phyloP scores from a whole-genome alignment of 1,140 invertebrate genomes.

The Choristoneura fumiferana region DNA sequence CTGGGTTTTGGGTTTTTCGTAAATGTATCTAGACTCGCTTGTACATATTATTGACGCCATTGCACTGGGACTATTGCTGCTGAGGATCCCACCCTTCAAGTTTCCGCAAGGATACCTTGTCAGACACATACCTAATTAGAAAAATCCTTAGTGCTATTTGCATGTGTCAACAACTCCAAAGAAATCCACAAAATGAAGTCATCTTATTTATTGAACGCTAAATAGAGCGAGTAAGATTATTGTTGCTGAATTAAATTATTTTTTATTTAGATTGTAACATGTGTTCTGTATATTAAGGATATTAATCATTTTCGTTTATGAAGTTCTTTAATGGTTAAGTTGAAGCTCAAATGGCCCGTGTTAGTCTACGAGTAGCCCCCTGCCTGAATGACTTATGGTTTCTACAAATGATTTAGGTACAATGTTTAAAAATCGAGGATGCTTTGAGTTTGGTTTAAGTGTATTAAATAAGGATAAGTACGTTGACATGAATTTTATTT shows the following conservation, averaged over 20 bases:
- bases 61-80: slow-evolving; percentile 12
- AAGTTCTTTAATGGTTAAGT: slow-evolving; percentile 57
- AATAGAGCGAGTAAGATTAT: slow-evolving; percentile 59
- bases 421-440: slow-evolving; percentile 45
- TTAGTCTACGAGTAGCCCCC: slow-evolving; percentile 27
- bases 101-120: slow-evolving; percentile 21
- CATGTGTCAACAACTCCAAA: slow-evolving; percentile 49
- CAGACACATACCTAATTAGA: slow-evolving; percentile 11
- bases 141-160: background rate
- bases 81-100: slow-evolving; percentile 26
- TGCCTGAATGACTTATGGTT: slow-evolving; percentile 22
- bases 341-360: slow-evolving; percentile 52
- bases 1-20: slow-evolving; percentile 34
- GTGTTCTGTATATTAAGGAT: slow-evolving; percentile 74
- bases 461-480: slow-evolving; percentile 67
- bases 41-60: slow-evolving; percentile 30
- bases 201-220: slow-evolving; percentile 74
- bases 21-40: slow-evolving; percentile 26
- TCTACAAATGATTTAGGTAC: slow-evolving; percentile 47
- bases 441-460: slow-evolving; percentile 55
- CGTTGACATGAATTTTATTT: slow-evolving; percentile 38
- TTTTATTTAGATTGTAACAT: slow-evolving; percentile 55
- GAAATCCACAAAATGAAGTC: slow-evolving; percentile 67
- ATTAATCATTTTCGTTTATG: slow-evolving; percentile 47
- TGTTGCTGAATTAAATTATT: slow-evolving; percentile 73